Conservation (phyloP, 2,888 invertebrate species). For the Sabatieria punctata region DNA sequence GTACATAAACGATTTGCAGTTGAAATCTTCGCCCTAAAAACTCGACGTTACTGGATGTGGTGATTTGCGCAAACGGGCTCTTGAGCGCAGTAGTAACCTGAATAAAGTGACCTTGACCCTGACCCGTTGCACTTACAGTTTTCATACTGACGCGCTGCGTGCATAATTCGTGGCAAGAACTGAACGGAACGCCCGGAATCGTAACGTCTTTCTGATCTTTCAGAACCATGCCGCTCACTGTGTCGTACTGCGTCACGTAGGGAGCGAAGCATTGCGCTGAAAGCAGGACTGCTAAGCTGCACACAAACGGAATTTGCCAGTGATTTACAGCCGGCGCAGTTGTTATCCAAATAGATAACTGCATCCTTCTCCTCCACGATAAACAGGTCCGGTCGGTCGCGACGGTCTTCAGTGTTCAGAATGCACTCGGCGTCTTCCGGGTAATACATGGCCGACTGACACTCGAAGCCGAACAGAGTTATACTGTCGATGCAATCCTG, state of each 20-base stretch:
- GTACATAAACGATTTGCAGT: constrained; percentile 32
- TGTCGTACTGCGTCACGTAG: constrained; percentile 29
- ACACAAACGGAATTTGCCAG: background rate
- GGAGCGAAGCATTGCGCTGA: constrained; percentile 29
- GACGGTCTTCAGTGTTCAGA: constrained; percentile 23
- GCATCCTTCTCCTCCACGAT: constrained; percentile 26
- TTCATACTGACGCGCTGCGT: constrained; percentile 21
- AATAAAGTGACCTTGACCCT: too few species aligned
- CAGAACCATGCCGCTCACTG: constrained; percentile 24
- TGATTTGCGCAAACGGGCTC: too few species aligned
- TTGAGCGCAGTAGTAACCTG: too few species aligned
- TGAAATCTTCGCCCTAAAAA: constrained; percentile 24
- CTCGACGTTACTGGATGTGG: too few species aligned
- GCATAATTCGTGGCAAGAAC: constrained; percentile 25
- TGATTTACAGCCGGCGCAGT: constrained; percentile 28
- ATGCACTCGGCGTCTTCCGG: constrained; percentile 29
- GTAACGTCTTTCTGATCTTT: constrained; percentile 22
- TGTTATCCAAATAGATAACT: constrained; percentile 32
- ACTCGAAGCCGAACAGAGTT: constrained; percentile 29
- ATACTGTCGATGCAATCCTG: constrained; percentile 26
- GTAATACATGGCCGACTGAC: constrained; percentile 31
- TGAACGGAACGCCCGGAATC: constrained; percentile 23
- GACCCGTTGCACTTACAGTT: too few species aligned
- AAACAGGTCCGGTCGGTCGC: constrained; percentile 24
- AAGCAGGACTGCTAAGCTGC: constrained; percentile 10